Base-by-base conservation (phyloP, 2,888 invertebrate genomes). In the Chaitophorus viminalis region DNA sequence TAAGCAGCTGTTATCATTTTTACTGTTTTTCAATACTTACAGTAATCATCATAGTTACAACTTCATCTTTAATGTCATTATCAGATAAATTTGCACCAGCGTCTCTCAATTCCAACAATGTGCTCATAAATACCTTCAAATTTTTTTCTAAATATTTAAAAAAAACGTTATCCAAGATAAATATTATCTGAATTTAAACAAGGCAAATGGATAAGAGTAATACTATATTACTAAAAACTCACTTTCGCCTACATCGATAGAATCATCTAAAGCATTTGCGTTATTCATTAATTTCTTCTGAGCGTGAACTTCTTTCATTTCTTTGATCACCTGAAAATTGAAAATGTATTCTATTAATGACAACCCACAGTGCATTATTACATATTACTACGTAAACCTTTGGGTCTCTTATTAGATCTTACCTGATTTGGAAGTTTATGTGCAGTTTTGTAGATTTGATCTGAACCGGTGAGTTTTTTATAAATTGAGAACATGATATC, bases 1-100 rank as follows among this genome's bases (percentile, higher is more conserved):
- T 5, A 39, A 39, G 6, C 36, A 39, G 6, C 6, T 39, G 6
- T 39, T 39, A 5, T 5, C 3, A 3, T 5, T 39, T 39, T 39
- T 39, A 39, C 36, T 39, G 36, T 5, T 39, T 5, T 29, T 74
- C 21, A 39, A 31, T 52, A 89, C 90, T 89, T 88, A 90, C 90
- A 68, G 90, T 90, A 46, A 90, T 88, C 90, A 90, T 89, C 90
- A 90, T 90, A 0, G 90, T 90, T 31, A 90, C 89, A 0, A 90
- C 90, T 88, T 90, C 90, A 52, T 90, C 90, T 29, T 89, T 89
- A 31, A 90, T 88, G 75, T 90, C 90, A n/a, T 89, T 86, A 68
- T 90, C 89, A 3, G 89, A 82, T 75, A 90, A 90, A 54, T 89
- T 89, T 17, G 89, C 89, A 65, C 90, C 90, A n/a, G 88, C 88